Percentiles rank a stretch among this genome's conserved stretches.
Evolutionary conservation across 2,888 invertebrate species (phyloP).

Genomic region (Dichetophora obliterata): DNA sequence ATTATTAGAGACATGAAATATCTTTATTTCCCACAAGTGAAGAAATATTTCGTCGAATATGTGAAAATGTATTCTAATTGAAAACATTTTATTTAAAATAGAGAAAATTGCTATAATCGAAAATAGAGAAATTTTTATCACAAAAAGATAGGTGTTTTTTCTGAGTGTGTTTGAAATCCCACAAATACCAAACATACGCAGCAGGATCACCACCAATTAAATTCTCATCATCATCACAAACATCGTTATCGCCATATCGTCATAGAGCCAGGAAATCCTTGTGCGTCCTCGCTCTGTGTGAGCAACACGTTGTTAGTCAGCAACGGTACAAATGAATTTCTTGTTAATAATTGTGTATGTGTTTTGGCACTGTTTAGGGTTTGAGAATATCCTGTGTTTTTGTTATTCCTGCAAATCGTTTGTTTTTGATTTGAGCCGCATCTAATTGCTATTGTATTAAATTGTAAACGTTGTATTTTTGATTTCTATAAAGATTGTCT

Average conservation of each 20-base stretch:
- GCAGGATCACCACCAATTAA: constrained; percentile 1
- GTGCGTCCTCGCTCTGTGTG: neutral
- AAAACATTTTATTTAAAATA: too few species aligned
- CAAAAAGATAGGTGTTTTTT: too few species aligned
- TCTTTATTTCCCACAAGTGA: too few species aligned
- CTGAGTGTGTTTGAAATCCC: constrained; percentile 2
- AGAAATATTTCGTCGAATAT: too few species aligned
- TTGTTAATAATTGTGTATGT: neutral
- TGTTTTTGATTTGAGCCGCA: constrained; percentile 23
- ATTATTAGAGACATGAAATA: too few species aligned
- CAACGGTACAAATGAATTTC: neutral
- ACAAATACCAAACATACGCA: neutral
- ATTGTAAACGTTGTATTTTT: neutral
- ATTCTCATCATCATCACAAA: constrained; percentile 4
- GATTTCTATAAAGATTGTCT: neutral
- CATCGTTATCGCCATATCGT: neutral
- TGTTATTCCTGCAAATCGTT: constrained; percentile 15
- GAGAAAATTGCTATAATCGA: too few species aligned
- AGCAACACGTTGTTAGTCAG: constrained; percentile 7
- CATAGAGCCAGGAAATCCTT: neutral
- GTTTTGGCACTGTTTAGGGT: neutral
- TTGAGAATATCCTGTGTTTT: neutral
- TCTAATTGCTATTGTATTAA: constrained; percentile 32
- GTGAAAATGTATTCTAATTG: too few species aligned
- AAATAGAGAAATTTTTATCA: too few species aligned